Base-by-base conservation (phyloP, 2,888 invertebrate genomes). In the Scaeva pyrastri region DNA sequence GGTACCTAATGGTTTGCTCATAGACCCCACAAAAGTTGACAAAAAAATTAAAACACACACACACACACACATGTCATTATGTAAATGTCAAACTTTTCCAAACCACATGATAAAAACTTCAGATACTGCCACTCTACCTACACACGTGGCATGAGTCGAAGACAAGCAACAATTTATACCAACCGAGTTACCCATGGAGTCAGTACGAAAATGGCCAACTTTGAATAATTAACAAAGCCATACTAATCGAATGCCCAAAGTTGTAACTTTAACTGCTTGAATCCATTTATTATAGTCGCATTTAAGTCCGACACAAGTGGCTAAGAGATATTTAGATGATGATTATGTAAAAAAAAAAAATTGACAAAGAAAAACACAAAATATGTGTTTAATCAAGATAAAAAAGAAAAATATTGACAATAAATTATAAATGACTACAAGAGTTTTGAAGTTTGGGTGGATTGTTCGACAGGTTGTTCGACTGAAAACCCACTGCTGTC, bases 341-440 rank as follows among this genome's bases (percentile, higher is more conserved):
- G 39, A 26, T 45, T 64, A 41, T 68, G 52, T 50, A 52, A 68
- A 36, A 66, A 62, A 16, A 26, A 62, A 21, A 52, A 52, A 14
- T 0, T n/a, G n/a, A n/a, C n/a, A n/a, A 14, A 43, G 14, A 14
- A 43, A 43, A 43, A 43, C 4, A 14, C 8, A n/a, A 48, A 50
- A 21, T 11, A 39, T 48, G 39, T 60, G 62, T 16, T 52, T 66
- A 36, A 52, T 56, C 68, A 23, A 72, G 39, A 73, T 78, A 60
- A 74, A n/a, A n/a, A n/a, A n/a, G n/a, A n/a, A n/a, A n/a, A 83
- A 78, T 71, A 70, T 79, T 83, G 74, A 79, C 79, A 74, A 64
- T 56, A 64, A 74, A 83, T 68, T 23, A 55, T 60, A 58, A 52
- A 16, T 6, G 72, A 1, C 31, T 31, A 66, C 73, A 39, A 58